These are phyloP conservation scores for Chiroxiphia lanceolata DNA, from an alignment of 2,797 vertebrate species.

Conservation along the genomic window DNA sequence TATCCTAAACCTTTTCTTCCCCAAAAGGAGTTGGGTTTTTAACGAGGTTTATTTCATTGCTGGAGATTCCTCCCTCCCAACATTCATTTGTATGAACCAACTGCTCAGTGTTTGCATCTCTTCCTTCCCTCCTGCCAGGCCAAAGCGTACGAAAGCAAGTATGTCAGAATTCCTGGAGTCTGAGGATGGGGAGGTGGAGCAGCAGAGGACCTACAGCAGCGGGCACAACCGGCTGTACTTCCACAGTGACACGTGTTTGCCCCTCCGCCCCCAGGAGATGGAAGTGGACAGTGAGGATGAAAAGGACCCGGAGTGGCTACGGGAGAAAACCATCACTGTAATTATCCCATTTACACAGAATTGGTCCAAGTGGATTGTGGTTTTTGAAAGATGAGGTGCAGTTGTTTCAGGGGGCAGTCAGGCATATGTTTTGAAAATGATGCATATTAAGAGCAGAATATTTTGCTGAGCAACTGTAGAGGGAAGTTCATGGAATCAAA, in stretches of 20 bases:
- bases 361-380: not conserved
- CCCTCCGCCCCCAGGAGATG: constrained; percentile 97
- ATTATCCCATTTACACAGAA: constrained; percentile 39
- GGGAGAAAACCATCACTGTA: constrained; percentile 98
- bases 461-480: not conserved
- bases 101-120: not conserved
- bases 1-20: not conserved
- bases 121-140: constrained; percentile 56
- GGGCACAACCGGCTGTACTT: constrained; percentile 98
- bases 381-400: not conserved
- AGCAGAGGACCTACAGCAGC: constrained; percentile 94
- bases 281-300: constrained; percentile 98
- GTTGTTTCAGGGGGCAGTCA: not conserved
- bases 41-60: not conserved
- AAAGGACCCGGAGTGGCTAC: constrained; percentile 94
- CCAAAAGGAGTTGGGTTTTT: not conserved
- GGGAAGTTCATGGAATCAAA: not conserved
- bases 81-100: not conserved
- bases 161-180: constrained; percentile 97
- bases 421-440: fast-evolving
- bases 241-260: constrained; percentile 97
- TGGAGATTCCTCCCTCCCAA: fast-evolving
- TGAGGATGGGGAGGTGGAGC: constrained; percentile 95
- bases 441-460: not conserved
- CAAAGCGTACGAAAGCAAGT: constrained; percentile 95